These are phyloP conservation scores for Scaptomyza montana DNA, from an alignment of 1,140 invertebrate genomes.

Conservation along the genomic window DNA sequence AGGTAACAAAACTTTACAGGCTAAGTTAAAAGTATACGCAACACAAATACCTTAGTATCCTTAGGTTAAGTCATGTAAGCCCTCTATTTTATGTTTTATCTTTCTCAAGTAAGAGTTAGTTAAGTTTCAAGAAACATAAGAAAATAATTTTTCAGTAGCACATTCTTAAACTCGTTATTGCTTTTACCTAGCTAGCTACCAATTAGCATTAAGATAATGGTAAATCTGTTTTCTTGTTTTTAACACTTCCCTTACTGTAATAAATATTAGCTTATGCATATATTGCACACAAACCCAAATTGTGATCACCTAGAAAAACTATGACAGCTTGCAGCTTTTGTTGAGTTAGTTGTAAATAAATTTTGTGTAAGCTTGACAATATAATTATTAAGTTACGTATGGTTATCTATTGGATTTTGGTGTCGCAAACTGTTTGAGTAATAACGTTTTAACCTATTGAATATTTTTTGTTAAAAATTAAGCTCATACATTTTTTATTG, in stretches of 20 bases:
- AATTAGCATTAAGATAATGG: constrained; percentile 22
- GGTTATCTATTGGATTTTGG: constrained; percentile 18
- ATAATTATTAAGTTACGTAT: constrained; percentile 15
- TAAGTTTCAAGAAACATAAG: no score
- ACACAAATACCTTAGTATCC: neutral
- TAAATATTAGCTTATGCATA: neutral
- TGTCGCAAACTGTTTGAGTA: neutral
- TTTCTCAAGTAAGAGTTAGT: no score
- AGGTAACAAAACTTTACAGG: constrained; percentile 1
- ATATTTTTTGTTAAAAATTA: constrained; percentile 28
- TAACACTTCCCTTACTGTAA: constrained; percentile 4
- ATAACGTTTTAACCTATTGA: constrained; percentile 12
- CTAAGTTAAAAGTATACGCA: neutral
- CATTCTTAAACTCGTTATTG: neutral
- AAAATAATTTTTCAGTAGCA: neutral
- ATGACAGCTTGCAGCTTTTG: constrained; percentile 7
- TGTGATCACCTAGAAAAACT: neutral
- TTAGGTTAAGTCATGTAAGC: no score
- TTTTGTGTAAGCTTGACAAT: constrained; percentile 17
- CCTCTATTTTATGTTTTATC: no score
- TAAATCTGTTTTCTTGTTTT: constrained; percentile 39
- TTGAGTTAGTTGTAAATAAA: constrained; percentile 13
- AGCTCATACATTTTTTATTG: constrained; percentile 8
- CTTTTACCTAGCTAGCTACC: constrained; percentile 8
- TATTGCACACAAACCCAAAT: constrained; percentile 58